Conservation (phyloP, 2,113 vertebrate genomes). For the Parotia lawesii region DNA sequence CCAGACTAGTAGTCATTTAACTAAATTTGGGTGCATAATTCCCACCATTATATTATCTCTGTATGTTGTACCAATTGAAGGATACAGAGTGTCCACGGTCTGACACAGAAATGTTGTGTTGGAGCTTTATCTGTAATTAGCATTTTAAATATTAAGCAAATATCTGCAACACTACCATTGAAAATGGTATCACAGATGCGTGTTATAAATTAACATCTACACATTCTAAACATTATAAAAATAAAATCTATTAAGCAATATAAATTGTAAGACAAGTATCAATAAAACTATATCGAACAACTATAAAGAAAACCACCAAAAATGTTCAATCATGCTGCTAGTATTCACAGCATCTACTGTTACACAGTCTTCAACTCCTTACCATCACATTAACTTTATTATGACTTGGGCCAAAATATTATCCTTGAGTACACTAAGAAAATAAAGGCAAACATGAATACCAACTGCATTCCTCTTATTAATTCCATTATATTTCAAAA, state of each 20-base stretch:
- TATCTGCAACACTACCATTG: neutral
- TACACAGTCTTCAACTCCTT: neutral
- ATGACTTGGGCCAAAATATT: neutral
- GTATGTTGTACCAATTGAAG: neutral
- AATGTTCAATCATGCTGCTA: neutral
- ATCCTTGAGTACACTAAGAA: neutral
- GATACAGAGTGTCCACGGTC: neutral
- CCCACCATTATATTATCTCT: neutral
- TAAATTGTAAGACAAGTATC: neutral
- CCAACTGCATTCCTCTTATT: neutral
- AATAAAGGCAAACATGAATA: neutral
- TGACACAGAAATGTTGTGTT: neutral
- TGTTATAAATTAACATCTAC: neutral
- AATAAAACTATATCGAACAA: neutral
- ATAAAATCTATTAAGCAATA: neutral
- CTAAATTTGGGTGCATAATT: neutral
- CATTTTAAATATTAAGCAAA: neutral
- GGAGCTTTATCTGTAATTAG: neutral
- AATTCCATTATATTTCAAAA: neutral
- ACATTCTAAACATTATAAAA: neutral
- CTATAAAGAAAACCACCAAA: neutral
- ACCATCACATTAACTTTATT: neutral
- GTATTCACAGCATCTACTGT: neutral
- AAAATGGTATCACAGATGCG: neutral
- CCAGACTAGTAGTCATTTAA: neutral